Evolutionary conservation across 2,797 vertebrate genomes (phyloP).

Genomic region (Acrossocheilus fasciatus): DNA sequence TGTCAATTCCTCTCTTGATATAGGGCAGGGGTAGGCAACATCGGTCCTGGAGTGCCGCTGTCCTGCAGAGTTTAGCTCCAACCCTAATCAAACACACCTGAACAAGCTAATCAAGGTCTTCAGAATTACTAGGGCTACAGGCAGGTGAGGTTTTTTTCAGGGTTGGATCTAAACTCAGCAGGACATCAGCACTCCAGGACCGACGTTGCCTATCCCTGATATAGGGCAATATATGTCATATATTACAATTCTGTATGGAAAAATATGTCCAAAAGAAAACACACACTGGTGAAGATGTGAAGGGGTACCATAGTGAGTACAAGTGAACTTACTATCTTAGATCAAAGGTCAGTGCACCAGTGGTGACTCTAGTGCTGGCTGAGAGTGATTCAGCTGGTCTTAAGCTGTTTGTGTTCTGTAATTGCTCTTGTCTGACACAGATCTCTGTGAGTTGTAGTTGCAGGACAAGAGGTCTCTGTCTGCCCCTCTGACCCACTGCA

Average conservation of each 20-base stretch:
- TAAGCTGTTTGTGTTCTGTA: slow-evolving; percentile 55
- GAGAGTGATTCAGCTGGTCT: slow-evolving; percentile 39
- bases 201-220: neutral
- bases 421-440: slow-evolving; percentile 76
- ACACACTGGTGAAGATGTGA: slow-evolving; percentile 1
- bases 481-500: slow-evolving; percentile 68
- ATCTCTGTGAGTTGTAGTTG: slow-evolving; percentile 72
- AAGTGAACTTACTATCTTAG: slow-evolving; percentile 31
- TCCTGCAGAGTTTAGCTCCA: too few species aligned
- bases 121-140: too few species aligned
- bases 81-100: too few species aligned
- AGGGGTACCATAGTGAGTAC: neutral
- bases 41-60: too few species aligned
- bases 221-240: neutral
- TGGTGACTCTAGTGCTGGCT: slow-evolving; percentile 28
- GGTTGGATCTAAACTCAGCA: too few species aligned
- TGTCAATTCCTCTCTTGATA: neutral
- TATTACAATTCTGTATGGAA: neutral
- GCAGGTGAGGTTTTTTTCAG: too few species aligned
- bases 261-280: neutral
- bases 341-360: slow-evolving; percentile 32
- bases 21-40: neutral
- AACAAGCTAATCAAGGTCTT: too few species aligned
- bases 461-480: slow-evolving; percentile 68
- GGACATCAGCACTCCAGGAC: too few species aligned